phyloP scores from a whole-genome alignment of 2,797 vertebrate species.

The Emys orbicularis region DNA sequence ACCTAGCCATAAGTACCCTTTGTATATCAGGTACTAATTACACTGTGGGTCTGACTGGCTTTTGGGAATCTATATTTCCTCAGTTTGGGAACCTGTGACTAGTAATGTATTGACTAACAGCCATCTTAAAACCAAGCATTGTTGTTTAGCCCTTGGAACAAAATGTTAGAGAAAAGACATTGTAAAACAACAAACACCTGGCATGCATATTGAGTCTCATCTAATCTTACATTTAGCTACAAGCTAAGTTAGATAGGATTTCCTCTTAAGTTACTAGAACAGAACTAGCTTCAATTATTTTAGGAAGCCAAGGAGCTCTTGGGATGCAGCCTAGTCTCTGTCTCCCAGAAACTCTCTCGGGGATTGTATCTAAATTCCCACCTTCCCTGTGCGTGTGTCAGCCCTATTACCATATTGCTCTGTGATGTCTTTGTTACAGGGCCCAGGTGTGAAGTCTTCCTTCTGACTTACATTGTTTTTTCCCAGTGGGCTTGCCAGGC shows the following conservation, averaged over 20 bases:
- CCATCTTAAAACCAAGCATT: neutral
- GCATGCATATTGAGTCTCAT: neutral
- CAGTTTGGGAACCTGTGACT: neutral
- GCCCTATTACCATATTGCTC: neutral
- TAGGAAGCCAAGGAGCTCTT: neutral
- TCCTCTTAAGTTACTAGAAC: neutral
- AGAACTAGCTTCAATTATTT: neutral
- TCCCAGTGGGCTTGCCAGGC: neutral
- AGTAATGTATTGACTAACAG: neutral
- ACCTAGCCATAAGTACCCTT: neutral
- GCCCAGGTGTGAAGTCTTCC: neutral
- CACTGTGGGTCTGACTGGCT: neutral
- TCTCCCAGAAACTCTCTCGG: neutral
- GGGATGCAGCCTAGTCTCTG: neutral
- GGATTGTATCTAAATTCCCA: neutral
- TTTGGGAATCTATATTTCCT: neutral
- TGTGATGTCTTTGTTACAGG: neutral
- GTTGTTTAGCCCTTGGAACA: neutral
- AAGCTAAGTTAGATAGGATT: neutral
- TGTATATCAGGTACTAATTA: neutral
- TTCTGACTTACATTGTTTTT: neutral
- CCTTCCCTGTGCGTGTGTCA: no score
- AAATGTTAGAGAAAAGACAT: neutral
- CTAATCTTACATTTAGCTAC: neutral
- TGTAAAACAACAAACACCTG: neutral